Percentiles rank a stretch among this genome's conserved stretches.
Conservation (phyloP, 2,113 vertebrate species). For the Bubo blakistoni region DNA sequence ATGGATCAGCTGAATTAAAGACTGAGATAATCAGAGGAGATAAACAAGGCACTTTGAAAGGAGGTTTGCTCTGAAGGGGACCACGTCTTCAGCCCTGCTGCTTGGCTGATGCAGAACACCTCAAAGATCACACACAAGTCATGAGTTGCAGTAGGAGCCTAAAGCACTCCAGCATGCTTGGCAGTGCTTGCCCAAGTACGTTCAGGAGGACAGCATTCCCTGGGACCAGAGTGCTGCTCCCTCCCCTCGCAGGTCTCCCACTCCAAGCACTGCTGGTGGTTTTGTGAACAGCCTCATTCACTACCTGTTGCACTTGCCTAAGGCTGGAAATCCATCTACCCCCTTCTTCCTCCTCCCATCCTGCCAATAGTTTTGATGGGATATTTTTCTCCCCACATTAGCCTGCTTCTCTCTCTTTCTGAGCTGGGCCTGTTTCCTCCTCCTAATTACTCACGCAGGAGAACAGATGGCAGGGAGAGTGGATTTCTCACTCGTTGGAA, state of each 20-base stretch:
- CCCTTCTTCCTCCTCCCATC: background rate
- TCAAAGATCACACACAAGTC: background rate
- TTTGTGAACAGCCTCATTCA: background rate
- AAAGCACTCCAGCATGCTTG: background rate
- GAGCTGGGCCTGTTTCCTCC: background rate
- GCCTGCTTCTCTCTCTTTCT: background rate
- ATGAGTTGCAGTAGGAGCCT: background rate
- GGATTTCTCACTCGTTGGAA: background rate
- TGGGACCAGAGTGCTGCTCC: background rate
- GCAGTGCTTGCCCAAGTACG: accelerated
- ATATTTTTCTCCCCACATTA: background rate
- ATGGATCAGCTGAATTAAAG: background rate
- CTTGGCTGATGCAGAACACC: background rate
- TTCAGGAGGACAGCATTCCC: background rate
- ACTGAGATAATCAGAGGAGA: background rate
- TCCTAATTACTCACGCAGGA: conserved; percentile 21
- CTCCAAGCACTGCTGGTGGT: background rate
- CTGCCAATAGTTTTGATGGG: background rate
- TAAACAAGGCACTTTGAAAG: background rate
- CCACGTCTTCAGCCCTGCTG: background rate
- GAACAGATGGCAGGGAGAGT: conserved; percentile 54
- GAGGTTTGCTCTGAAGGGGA: background rate
- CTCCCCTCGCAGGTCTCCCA: background rate
- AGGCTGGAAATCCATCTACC: background rate
- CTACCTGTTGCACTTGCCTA: background rate